Conservation (phyloP, 2,113 vertebrate species). For the Illadopsis cleaveri region DNA sequence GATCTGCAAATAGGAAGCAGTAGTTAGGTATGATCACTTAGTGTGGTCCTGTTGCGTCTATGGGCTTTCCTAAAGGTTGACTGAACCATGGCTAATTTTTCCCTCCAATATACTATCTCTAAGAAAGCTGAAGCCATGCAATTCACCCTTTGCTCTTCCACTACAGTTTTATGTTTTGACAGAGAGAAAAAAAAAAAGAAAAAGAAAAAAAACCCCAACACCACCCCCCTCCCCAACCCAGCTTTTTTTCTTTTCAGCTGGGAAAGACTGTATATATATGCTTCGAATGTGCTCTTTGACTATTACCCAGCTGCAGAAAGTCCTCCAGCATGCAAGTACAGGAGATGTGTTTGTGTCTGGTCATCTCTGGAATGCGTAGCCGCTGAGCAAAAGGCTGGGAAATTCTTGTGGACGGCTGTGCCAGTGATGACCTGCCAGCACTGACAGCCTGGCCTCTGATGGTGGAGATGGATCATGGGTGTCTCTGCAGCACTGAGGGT, state of each 20-base stretch:
- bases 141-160: neutral
- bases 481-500: neutral
- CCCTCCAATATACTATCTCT: neutral
- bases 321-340: neutral
- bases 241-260: neutral
- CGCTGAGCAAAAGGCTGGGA: neutral
- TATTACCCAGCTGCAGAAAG: conserved; percentile 20
- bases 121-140: neutral
- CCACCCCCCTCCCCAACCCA: neutral
- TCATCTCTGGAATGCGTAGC: conserved; percentile 46
- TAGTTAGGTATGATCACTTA: neutral
- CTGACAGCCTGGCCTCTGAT: neutral
- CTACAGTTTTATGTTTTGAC: conserved; percentile 6
- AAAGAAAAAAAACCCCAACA: neutral
- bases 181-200: neutral
- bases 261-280: neutral
- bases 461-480: neutral
- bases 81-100: conserved; percentile 1
- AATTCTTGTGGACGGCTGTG: neutral
- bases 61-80: neutral
- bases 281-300: neutral
- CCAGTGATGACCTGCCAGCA: neutral
- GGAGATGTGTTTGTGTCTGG: conserved; percentile 51
- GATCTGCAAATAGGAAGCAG: neutral
- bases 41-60: neutral